Base-by-base conservation (phyloP, 2,113 vertebrate genomes). In the Mormoops blainvillei region DNA sequence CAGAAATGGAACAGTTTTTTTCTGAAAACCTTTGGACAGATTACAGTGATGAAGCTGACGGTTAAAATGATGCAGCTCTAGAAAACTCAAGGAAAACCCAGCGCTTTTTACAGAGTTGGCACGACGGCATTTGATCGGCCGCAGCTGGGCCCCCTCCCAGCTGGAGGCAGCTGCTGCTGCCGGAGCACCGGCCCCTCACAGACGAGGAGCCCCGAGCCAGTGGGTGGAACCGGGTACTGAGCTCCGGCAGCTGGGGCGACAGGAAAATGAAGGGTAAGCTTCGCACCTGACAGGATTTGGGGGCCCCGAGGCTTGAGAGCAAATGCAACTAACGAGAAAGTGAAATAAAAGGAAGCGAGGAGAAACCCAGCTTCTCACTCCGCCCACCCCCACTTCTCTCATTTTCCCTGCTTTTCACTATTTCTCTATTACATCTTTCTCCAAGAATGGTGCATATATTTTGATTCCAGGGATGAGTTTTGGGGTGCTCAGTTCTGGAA, bases 171-270 rank as follows among this genome's bases (percentile, higher is more conserved):
- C 13, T 0, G 65, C 65, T 36, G 71, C 87, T 84, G 81, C 52
- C 71, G 92, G 97, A 94, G 87, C 74, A 93, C 91, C 91, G 87
- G 80, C 28, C 92, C 80, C 92, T 96, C 65, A 89, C 76, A 68
- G 74, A 82, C 78, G 91, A 54, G 68, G 41, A 87, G 73, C 95
- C 81, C 71, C 67, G 81, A 87, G 65, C 16, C 48, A 80, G 20
- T 3, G 16, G 63, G 85, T 56, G 63, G 89, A 78, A 33, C 1
- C 8, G 26, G 73, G 68, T 54, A 12, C 31, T 7, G 12, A 2
- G 6, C 31, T 13, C 11, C 48, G 43, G n/a, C 87, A 83, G 68
- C 56, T 81, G 65, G 87, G 68, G 54, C 19, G 22, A 20, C 14
- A n/a, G 56, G 2, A 0, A 15, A 28, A 28, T 24, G 13, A 12